These are phyloP conservation scores for Atrina japonica DNA, from an alignment of 2,888 invertebrate genomes.

Conservation along the genomic window DNA sequence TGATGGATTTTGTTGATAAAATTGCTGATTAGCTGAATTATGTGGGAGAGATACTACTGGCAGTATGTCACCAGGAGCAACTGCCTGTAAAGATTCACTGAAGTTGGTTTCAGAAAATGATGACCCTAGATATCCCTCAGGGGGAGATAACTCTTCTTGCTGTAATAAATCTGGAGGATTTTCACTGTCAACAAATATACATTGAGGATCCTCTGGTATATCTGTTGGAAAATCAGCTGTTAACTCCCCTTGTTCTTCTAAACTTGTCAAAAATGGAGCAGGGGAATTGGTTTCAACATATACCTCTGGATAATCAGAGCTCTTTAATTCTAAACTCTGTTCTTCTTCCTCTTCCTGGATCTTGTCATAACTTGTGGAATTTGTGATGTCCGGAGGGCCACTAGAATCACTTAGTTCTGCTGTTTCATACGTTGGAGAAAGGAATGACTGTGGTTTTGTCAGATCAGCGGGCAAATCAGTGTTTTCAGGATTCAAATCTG, in stretches of 20 bases:
- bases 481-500: slow-evolving; percentile 42
- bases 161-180: slow-evolving; percentile 28
- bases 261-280: slow-evolving; percentile 13
- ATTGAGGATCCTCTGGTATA: slow-evolving; percentile 20
- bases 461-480: slow-evolving; percentile 29
- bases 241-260: slow-evolving; percentile 25
- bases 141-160: slow-evolving; percentile 19
- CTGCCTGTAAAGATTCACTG: slow-evolving; percentile 37
- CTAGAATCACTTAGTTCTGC: slow-evolving; percentile 37
- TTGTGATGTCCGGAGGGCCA: slow-evolving; percentile 41
- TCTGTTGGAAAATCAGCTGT: slow-evolving; percentile 16
- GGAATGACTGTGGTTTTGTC: slow-evolving; percentile 9
- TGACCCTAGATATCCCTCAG: slow-evolving; percentile 25
- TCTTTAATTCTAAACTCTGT: slow-evolving; percentile 16
- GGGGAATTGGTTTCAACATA: slow-evolving; percentile 17
- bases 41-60: slow-evolving; percentile 37
- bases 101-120: slow-evolving; percentile 34
- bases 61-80: slow-evolving; percentile 44
- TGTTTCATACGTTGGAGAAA: slow-evolving; percentile 32
- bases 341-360: slow-evolving; percentile 16
- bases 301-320: slow-evolving; percentile 22
- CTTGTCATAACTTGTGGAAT: slow-evolving; percentile 32
- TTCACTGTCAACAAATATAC: slow-evolving; percentile 20
- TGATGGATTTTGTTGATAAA: slow-evolving; percentile 3
- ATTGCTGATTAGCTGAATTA: slow-evolving; percentile 7